Evolutionary conservation across 2,113 vertebrate species (phyloP).

Genomic region (Empidonax alnorum): DNA sequence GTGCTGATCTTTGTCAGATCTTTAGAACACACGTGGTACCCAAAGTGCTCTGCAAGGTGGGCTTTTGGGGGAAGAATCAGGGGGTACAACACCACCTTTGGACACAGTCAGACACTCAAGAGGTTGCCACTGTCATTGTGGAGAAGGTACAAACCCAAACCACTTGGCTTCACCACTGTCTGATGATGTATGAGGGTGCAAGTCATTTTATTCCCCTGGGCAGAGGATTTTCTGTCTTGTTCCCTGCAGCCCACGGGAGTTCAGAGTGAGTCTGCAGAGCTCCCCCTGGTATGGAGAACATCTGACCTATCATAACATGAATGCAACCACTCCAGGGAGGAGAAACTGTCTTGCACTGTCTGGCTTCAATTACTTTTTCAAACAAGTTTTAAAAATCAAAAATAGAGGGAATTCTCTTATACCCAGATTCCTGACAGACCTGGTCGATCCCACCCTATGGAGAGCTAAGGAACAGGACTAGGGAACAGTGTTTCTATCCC

Average conservation of each 20-base stretch:
- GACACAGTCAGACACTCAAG: background rate
- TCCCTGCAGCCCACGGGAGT: background rate
- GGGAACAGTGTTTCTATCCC: background rate
- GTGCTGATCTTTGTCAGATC: background rate
- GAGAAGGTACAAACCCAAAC: background rate
- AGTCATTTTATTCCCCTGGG: background rate
- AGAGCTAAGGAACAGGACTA: background rate
- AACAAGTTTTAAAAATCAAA: background rate
- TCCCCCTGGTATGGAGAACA: background rate
- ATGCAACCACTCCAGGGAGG: background rate
- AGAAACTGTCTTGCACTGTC: background rate
- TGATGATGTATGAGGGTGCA: background rate
- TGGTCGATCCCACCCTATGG: background rate
- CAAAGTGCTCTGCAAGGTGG: background rate
- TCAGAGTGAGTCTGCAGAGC: background rate
- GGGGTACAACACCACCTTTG: background rate
- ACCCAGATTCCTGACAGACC: background rate
- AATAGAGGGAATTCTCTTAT: background rate
- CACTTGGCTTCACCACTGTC: background rate
- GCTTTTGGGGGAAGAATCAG: background rate
- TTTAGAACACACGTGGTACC: fast-evolving
- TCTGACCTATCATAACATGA: background rate
- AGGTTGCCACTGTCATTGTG: fast-evolving
- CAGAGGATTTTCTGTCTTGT: background rate
- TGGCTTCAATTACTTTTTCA: background rate